Evolutionary conservation across 1,140 invertebrate species (phyloP).

Genomic region (Panagrolaimus sp.): DNA sequence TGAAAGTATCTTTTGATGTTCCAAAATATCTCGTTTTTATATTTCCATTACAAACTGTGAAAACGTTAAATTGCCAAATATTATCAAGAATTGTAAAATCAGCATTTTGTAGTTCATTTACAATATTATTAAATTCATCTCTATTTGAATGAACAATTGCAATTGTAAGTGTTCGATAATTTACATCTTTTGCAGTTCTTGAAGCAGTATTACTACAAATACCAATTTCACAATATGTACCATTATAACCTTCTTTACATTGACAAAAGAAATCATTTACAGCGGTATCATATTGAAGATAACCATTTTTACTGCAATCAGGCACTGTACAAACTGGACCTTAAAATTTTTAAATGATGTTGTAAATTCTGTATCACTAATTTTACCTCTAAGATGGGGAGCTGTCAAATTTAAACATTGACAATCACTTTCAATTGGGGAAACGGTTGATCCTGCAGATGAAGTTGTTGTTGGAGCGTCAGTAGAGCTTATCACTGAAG

Average conservation of each 20-base stretch:
- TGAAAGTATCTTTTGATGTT: background rate
- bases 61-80: background rate
- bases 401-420: background rate
- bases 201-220: background rate
- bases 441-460: background rate
- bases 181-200: background rate
- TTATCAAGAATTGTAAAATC: background rate
- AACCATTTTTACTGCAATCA: constrained; percentile 4
- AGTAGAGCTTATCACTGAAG: too few species aligned
- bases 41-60: background rate
- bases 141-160: background rate
- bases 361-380: too few species aligned
- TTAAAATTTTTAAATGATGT: background rate
- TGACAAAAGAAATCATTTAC: background rate
- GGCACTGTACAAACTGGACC: background rate
- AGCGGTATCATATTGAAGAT: background rate
- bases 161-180: background rate
- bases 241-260: background rate
- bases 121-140: background rate
- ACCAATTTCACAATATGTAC: constrained; percentile 1
- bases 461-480: too few species aligned
- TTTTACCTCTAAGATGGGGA: background rate
- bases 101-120: background rate
- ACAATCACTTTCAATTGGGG: background rate
- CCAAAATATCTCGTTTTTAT: constrained; percentile 8